Conservation (phyloP, 2,113 vertebrate species). For the mouse (Mus musculus) region GRCm39 chr12:24603001-24603500, state of each 20-base stretch:
- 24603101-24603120: neutral
- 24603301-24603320: neutral
- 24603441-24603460: neutral
- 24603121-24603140: neutral
- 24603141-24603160: neutral
- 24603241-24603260: neutral
- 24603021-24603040: neutral
- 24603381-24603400: neutral
- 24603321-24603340: neutral
- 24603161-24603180: neutral
- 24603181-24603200: neutral
- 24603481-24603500: neutral
- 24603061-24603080: neutral
- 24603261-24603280: constrained; percentile 13
- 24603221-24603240: neutral
- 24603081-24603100: neutral
- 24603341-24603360: neutral
- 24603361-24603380: neutral
- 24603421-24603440: neutral
- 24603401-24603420: neutral
- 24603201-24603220: neutral
- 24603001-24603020: neutral
- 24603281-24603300: neutral
- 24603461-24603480: neutral
- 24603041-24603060: neutral